A percentile compares a stretch with the other conserved stretches of the same genome.
Conservation (phyloP, 2,113 vertebrate species). For the Cathartes aura region DNA sequence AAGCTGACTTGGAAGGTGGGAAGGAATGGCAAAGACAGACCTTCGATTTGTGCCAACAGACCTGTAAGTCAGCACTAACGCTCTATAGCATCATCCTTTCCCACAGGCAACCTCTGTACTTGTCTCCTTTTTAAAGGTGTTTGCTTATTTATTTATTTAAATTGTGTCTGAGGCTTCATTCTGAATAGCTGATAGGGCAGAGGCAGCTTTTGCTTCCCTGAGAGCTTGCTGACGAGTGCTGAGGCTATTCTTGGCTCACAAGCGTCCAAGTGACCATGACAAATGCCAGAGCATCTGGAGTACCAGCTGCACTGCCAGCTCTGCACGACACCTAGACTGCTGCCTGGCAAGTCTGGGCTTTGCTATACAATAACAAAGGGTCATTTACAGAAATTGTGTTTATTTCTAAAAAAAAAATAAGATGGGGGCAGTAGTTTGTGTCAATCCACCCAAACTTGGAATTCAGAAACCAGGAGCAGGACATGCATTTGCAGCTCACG, state of each 20-base stretch:
- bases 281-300: background rate
- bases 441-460: background rate
- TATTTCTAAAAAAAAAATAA: background rate
- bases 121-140: background rate
- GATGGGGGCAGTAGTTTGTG: background rate
- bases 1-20: background rate
- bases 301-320: background rate
- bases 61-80: background rate
- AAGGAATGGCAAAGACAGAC: background rate
- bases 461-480: background rate
- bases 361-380: rapidly evolving
- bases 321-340: background rate
- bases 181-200: background rate
- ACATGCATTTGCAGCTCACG: rapidly evolving
- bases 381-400: background rate
- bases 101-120: background rate
- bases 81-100: background rate
- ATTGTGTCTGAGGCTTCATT: background rate
- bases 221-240: background rate
- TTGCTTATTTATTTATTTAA: background rate
- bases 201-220: background rate
- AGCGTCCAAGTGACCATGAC: background rate
- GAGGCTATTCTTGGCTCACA: background rate
- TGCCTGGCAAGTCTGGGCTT: background rate
- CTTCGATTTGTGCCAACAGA: rapidly evolving